phyloP scores from a whole-genome alignment of 1,140 invertebrate species.

The Venustaconcha ellipsiformis region DNA sequence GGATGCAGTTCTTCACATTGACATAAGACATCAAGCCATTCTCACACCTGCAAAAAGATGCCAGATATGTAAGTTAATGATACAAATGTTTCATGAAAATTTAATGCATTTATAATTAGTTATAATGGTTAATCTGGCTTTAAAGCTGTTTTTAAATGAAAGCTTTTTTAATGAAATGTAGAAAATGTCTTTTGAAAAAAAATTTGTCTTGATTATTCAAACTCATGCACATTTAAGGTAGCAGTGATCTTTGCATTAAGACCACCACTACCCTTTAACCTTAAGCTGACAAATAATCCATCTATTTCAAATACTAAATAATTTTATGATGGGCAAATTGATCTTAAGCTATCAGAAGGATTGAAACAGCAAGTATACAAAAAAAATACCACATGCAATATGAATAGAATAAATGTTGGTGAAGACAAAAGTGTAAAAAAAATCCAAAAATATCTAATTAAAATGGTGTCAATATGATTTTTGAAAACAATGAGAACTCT shows the following conservation, averaged over 20 bases:
- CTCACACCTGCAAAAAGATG: conserved; percentile 80
- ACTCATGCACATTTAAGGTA: too few relatives aligned
- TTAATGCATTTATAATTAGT: not conserved
- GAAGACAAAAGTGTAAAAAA: not conserved
- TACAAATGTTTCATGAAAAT: not conserved
- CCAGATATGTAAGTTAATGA: not conserved
- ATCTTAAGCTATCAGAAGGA: not conserved
- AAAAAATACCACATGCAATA: not conserved
- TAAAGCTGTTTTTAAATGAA: too few relatives aligned
- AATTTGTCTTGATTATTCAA: too few relatives aligned
- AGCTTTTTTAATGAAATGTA: too few relatives aligned
- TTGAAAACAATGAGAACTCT: not conserved
- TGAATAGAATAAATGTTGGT: conserved; percentile 1
- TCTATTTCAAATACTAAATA: too few relatives aligned
- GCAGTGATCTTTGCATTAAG: too few relatives aligned
- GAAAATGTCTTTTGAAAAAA: too few relatives aligned
- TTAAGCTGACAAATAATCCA: too few relatives aligned
- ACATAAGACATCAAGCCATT: conserved; percentile 87
- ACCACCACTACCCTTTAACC: too few relatives aligned
- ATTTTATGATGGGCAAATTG: not conserved
- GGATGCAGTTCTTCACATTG: conserved; percentile 87
- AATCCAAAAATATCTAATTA: not conserved
- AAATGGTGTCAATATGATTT: not conserved
- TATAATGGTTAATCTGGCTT: too few relatives aligned
- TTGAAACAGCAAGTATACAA: not conserved